These are phyloP conservation scores for Dyspetes luteomarginatus DNA, from an alignment of 2,888 invertebrate genomes.

Conservation along the genomic window DNA sequence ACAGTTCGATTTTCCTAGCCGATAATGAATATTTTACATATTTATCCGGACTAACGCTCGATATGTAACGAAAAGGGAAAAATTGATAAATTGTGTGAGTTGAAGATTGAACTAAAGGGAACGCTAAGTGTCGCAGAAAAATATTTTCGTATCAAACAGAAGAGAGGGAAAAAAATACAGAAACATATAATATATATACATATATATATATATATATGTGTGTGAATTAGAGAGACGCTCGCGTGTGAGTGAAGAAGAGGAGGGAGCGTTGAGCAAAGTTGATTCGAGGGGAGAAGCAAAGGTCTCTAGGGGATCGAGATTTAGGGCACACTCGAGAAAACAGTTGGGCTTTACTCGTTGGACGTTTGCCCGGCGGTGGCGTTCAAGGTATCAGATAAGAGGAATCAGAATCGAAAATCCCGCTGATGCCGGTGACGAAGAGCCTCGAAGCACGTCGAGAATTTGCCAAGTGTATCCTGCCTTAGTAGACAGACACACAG, in stretches of 20 bases:
- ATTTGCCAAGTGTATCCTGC: slow-evolving; percentile 21
- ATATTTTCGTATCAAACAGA: slow-evolving; percentile 29
- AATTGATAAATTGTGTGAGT: slow-evolving; percentile 3
- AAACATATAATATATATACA: slow-evolving; percentile 34
- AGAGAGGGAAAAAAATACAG: slow-evolving; percentile 13
- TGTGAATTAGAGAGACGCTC: not conserved
- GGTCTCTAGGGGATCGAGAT: slow-evolving; percentile 18
- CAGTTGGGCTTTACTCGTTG: not conserved
- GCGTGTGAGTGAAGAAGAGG: not conserved
- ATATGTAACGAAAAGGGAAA: no score
- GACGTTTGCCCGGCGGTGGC: slow-evolving; percentile 9
- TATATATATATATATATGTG: not conserved
- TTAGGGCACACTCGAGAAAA: slow-evolving; percentile 34
- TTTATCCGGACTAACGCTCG: not conserved
- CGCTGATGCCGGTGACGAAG: slow-evolving; percentile 35
- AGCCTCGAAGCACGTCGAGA: slow-evolving; percentile 40
- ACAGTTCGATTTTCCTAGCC: not conserved
- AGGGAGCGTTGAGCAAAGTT: slow-evolving; percentile 15
- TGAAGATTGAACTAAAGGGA: not conserved
- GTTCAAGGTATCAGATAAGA: slow-evolving; percentile 46
- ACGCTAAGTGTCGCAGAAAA: slow-evolving; percentile 15
- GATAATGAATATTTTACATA: not conserved
- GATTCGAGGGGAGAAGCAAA: slow-evolving; percentile 7
- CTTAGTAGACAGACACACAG: not conserved
- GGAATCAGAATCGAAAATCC: slow-evolving; percentile 36